These are phyloP conservation scores for Drosophila triauraria DNA, from an alignment of 1,140 invertebrate genomes.

Conservation along the genomic window DNA sequence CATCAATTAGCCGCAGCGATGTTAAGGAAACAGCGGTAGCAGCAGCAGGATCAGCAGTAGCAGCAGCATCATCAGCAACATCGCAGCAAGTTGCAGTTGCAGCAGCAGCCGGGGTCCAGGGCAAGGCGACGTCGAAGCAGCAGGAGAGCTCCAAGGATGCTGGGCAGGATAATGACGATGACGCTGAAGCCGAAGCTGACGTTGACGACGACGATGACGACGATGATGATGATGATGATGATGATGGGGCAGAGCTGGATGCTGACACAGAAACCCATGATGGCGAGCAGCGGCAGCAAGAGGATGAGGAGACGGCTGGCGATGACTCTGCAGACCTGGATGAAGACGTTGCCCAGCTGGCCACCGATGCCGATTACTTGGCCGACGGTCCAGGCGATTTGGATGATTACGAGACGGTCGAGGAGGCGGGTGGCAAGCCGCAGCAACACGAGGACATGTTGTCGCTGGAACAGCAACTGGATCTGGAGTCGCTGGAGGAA, in stretches of 20 bases:
- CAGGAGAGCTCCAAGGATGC: slow-evolving; percentile 17
- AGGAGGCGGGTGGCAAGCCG: slow-evolving; percentile 33
- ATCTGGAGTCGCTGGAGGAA: slow-evolving; percentile 66
- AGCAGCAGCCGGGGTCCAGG: slow-evolving; percentile 38
- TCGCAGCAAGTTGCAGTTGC: slow-evolving; percentile 20
- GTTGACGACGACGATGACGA: slow-evolving; percentile 18
- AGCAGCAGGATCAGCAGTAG: slow-evolving; percentile 12
- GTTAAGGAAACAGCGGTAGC: slow-evolving; percentile 44
- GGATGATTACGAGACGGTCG: slow-evolving; percentile 60
- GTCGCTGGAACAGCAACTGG: slow-evolving; percentile 68
- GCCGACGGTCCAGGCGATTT: slow-evolving; percentile 65
- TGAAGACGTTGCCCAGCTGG: slow-evolving; percentile 60
- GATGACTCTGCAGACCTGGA: slow-evolving; percentile 58
- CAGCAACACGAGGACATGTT: slow-evolving; percentile 61
- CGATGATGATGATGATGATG: slow-evolving; percentile 25
- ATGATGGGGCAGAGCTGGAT: slow-evolving; percentile 28
- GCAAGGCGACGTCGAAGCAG: slow-evolving; percentile 42
- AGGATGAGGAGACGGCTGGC: slow-evolving; percentile 20
- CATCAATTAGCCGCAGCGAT: slow-evolving; percentile 61
- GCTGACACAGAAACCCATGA: slow-evolving; percentile 19
- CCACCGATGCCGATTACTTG: slow-evolving; percentile 62
- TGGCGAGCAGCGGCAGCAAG: slow-evolving; percentile 28
- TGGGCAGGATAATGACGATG: slow-evolving; percentile 23
- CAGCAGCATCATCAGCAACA: slow-evolving; percentile 29
- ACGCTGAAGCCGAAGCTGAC: slow-evolving; percentile 34